phyloP scores from a whole-genome alignment of 2,888 invertebrate species.

The Serrognathus titanus region DNA sequence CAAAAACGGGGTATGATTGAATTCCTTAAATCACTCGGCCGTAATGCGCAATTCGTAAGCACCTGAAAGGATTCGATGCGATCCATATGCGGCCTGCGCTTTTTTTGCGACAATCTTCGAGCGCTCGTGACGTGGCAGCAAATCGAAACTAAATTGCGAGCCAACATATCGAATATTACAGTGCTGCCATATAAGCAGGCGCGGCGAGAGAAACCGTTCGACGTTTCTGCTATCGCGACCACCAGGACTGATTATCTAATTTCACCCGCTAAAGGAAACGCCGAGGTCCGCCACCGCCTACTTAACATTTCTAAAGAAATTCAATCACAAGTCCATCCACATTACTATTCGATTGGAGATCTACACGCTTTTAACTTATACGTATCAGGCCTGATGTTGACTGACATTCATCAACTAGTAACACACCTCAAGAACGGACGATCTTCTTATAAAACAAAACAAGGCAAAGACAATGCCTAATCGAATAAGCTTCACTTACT shows the following conservation, averaged over 20 bases:
- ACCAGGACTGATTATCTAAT: constrained; percentile 40
- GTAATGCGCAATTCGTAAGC: constrained; percentile 42
- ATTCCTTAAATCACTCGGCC: constrained; percentile 27
- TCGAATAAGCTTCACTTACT: too few relatives aligned
- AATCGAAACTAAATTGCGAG: constrained; percentile 36
- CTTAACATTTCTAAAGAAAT: constrained; percentile 2
- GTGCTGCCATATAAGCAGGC: constrained; percentile 29
- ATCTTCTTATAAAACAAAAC: too few relatives aligned
- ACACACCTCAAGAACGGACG: too few relatives aligned
- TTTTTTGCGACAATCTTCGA: constrained; percentile 17
- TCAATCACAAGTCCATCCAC: neutral
- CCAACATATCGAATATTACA: constrained; percentile 37
- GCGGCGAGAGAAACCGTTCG: constrained; percentile 31
- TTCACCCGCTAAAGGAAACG: constrained; percentile 34
- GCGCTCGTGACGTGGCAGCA: constrained; percentile 35
- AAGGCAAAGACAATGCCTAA: neutral
- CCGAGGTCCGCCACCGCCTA: constrained; percentile 22
- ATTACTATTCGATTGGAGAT: neutral
- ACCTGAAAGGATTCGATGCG: constrained; percentile 21
- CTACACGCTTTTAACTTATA: neutral
- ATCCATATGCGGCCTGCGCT: constrained; percentile 14
- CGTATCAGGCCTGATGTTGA: too few relatives aligned
- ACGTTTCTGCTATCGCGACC: constrained; percentile 30
- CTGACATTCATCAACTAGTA: too few relatives aligned
- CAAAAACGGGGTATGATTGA: constrained; percentile 23